Evolutionary conservation across 2,888 invertebrate genomes (phyloP).

Genomic region (Nemotelus pantherinus): DNA sequence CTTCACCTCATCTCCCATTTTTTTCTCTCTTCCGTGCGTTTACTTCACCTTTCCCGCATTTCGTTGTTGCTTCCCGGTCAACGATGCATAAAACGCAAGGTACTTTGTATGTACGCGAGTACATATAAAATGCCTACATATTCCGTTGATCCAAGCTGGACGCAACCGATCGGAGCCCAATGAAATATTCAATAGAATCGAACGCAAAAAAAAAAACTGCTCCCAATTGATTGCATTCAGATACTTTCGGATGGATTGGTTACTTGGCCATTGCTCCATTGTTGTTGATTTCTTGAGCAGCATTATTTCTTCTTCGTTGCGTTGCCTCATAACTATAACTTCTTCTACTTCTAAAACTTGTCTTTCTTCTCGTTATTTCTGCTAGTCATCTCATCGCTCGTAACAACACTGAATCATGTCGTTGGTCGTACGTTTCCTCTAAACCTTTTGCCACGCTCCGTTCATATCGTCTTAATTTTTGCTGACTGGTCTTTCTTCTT

Average conservation of each 20-base stretch:
- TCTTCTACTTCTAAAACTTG: conserved; percentile 2
- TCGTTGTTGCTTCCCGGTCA: background rate
- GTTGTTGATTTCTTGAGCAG: conserved; percentile 3
- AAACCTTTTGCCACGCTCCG: background rate
- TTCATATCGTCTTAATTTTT: conserved; percentile 24
- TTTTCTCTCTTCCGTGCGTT: too few relatives aligned
- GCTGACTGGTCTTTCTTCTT: conserved; percentile 10
- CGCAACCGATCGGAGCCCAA: background rate
- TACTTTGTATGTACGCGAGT: too few relatives aligned
- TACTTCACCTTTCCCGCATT: background rate
- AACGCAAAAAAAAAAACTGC: conserved; percentile 29
- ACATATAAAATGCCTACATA: too few relatives aligned
- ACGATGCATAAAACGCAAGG: background rate
- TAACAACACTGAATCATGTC: too few relatives aligned
- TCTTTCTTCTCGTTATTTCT: background rate
- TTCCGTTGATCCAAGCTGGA: too few relatives aligned
- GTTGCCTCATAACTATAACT: too few relatives aligned
- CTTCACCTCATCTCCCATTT: background rate
- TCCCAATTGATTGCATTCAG: conserved; percentile 36
- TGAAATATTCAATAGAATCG: conserved; percentile 31
- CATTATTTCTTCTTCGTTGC: background rate
- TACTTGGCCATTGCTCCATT: background rate
- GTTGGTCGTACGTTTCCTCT: background rate
- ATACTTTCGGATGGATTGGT: background rate
- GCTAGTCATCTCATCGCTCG: conserved; percentile 16